phyloP scores from a whole-genome alignment of 2,113 vertebrate species.

The Lycocorax pyrrhopterus region DNA sequence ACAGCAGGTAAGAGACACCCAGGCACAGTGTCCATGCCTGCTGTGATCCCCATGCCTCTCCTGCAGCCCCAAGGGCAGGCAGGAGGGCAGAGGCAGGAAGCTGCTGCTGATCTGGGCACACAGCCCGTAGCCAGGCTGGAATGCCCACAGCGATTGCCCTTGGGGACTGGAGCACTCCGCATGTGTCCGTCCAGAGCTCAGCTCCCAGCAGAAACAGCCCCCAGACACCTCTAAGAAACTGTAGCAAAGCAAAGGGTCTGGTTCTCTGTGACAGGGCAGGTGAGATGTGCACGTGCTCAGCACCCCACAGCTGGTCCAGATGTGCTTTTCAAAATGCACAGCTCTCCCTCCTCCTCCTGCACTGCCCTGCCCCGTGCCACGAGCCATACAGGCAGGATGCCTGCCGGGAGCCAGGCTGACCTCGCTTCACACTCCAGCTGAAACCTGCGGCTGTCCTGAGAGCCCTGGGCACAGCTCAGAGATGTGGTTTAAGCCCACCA shows the following conservation, averaged over 20 bases:
- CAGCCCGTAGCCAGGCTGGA: neutral
- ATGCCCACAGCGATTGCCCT: neutral
- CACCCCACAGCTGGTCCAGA: neutral
- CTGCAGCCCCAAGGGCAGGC: neutral
- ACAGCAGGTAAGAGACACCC: neutral
- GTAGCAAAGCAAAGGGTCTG: neutral
- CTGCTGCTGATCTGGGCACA: neutral
- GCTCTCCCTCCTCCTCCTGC: neutral
- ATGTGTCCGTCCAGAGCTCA: neutral
- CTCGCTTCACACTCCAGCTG: neutral
- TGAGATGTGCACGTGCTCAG: neutral
- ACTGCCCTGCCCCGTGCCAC: fast-evolving
- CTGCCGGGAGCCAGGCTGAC: neutral
- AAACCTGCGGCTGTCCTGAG: fast-evolving
- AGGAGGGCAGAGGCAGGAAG: neutral
- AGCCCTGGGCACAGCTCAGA: neutral
- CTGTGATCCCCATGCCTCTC: neutral
- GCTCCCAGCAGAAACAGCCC: neutral
- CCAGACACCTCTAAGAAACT: neutral
- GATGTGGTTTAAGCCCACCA: neutral
- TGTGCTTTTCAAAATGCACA: neutral
- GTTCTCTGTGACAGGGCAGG: neutral
- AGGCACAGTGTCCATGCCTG: neutral
- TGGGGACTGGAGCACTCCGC: neutral
- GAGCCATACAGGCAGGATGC: neutral